Conservation (phyloP, 2,113 vertebrate species). For the Misgurnus anguillicaudatus region DNA sequence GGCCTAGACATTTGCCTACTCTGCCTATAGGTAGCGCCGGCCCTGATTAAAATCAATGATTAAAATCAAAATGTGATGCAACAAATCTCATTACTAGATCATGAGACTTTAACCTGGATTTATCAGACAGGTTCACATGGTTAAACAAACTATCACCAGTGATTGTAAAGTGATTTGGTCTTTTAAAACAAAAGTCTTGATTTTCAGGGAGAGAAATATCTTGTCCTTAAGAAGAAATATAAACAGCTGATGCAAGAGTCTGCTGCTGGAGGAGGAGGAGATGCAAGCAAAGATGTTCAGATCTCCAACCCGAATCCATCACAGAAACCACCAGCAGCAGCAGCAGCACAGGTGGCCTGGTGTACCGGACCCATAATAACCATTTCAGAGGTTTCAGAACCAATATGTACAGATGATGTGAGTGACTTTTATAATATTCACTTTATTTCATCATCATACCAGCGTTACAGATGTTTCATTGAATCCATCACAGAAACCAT, state of each 20-base stretch:
- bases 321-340: not conserved
- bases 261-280: slow-evolving; percentile 23
- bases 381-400: slow-evolving; percentile 47
- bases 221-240: slow-evolving; percentile 79
- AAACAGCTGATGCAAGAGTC: slow-evolving; percentile 65
- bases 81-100: no score
- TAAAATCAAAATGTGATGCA: no score
- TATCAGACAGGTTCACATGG: no score
- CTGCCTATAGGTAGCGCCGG: no score
- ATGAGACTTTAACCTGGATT: no score
- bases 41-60: no score
- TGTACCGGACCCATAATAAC: slow-evolving; percentile 51
- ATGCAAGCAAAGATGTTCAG: not conserved
- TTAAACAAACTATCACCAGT: no score
- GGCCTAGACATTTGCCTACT: no score
- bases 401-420: slow-evolving; percentile 57
- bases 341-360: slow-evolving; percentile 44
- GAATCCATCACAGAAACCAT: no score
- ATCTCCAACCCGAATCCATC: not conserved
- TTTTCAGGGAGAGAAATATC: slow-evolving; percentile 75
- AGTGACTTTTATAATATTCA: slow-evolving; percentile 27
- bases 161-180: no score
- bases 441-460: not conserved
- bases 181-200: no score
- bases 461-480: no score